phyloP scores from a whole-genome alignment of 2,888 invertebrate genomes.

The Erpobdella octoculata region DNA sequence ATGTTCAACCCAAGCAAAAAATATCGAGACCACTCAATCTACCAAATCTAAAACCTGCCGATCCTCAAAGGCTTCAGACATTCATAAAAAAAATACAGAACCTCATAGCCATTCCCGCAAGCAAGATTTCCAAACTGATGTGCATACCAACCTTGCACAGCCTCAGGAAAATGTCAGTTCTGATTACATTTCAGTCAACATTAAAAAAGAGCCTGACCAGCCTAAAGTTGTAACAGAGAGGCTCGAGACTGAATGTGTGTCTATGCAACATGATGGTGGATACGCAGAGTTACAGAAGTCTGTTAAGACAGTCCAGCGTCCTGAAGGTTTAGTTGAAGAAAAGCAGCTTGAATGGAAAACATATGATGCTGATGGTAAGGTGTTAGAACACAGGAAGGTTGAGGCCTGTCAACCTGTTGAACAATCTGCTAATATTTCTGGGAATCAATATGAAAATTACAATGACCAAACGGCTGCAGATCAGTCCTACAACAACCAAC shows the following conservation, averaged over 20 bases:
- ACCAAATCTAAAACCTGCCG: background rate
- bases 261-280: slow-evolving; percentile 25
- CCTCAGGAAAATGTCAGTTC: background rate
- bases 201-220: slow-evolving; percentile 20
- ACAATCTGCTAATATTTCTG: background rate
- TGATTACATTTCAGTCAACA: too few species aligned
- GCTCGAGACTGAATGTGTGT: slow-evolving; percentile 24
- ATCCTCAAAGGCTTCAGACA: background rate
- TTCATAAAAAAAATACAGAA: slow-evolving; percentile 6
- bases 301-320: slow-evolving; percentile 24
- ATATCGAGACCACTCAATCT: background rate
- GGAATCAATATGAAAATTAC: slow-evolving; percentile 4
- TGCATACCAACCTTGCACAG: background rate
- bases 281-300: slow-evolving; percentile 30
- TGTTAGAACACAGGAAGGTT: slow-evolving; percentile 26
- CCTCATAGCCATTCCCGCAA: background rate
- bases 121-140: background rate
- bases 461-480: background rate
- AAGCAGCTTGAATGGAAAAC: slow-evolving; percentile 29
- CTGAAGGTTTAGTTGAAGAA: slow-evolving; percentile 27
- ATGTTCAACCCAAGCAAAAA: too few species aligned
- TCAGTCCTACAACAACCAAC: slow-evolving; percentile 9
- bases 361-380: slow-evolving; percentile 20
- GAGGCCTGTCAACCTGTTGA: slow-evolving; percentile 23
- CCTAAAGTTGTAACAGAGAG: slow-evolving; percentile 24